Base-by-base conservation (phyloP, 1,140 invertebrate genomes). In the Brachystomella parvula region DNA sequence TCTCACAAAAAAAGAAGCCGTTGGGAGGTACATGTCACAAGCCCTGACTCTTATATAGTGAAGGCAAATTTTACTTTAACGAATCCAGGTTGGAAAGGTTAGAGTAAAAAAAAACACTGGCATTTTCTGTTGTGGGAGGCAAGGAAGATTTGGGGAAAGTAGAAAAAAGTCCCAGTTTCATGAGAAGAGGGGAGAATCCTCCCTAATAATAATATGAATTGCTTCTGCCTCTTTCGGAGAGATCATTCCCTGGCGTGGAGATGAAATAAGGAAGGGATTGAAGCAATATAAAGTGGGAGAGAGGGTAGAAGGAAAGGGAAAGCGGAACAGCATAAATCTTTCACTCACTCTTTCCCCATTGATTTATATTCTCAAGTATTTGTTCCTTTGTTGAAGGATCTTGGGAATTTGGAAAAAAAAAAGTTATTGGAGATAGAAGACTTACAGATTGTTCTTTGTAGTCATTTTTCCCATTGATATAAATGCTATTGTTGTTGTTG, bases 371-470 rank as follows among this genome's bases (percentile, higher is more conserved):
- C 24, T 6, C 12, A 26, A 12, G 49, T 53, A 15, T 53, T 53
- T 26, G 6, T 24, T 26, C 49, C 24, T n/a, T 44, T n/a, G 39
- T 44, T n/a, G 39, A 44, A 44, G 39, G 39, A 44, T 44, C n/a
- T 44, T 44, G 39, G 39, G n/a, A n/a, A n/a, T 44, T 44, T 44
- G 39, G 39, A n/a, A 44, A 44, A 44, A 30, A 28, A 30, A 56
- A 24, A 53, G 31, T 30, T 44, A 17, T 49, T 30, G n/a, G 17
- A 12, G 15, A 62, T 15, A 62, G 12, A 21, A 29, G 29, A 71
- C 71, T 73, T 58, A 73, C 71, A 70, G 71, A 73, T 67, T 73
- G 71, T 61, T 73, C 69, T 66, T 69, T 64, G 61, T 68, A 70
- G 39, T 71, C 71, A 33, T 73, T 69, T 60, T 73, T 73, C 33